A percentile compares a stretch with the other conserved stretches of the same genome.
Evolutionary conservation across 2,888 invertebrate genomes (phyloP).

Genomic region (Bellardia bayeri): DNA sequence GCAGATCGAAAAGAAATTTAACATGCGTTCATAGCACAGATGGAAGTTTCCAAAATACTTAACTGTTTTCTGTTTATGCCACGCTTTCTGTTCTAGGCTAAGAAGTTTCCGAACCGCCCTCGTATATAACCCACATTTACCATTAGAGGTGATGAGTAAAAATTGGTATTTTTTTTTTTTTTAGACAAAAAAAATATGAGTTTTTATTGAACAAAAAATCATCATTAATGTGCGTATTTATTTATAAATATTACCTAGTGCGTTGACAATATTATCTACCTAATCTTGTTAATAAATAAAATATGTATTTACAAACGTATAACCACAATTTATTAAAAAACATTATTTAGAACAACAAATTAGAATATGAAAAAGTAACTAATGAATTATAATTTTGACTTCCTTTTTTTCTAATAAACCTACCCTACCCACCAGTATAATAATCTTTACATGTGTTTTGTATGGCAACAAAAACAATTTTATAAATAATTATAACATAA

Average conservation of each 20-base stretch:
- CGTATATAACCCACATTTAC: too few relatives aligned
- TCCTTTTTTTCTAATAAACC: background rate
- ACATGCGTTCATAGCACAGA: too few relatives aligned
- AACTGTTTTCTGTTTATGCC: too few relatives aligned
- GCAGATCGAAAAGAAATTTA: too few relatives aligned
- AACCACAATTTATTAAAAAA: conserved; percentile 14
- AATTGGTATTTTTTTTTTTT: too few relatives aligned
- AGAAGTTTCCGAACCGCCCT: too few relatives aligned
- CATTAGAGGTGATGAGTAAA: too few relatives aligned
- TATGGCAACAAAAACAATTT: background rate
- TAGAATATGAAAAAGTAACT: background rate
- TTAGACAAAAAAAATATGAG: background rate
- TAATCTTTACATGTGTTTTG: conserved; percentile 22
- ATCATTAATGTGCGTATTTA: background rate
- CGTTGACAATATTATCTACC: background rate
- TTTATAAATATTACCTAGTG: background rate
- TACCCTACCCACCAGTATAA: background rate
- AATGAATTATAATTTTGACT: too few relatives aligned
- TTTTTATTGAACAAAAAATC: background rate
- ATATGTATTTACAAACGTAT: background rate
- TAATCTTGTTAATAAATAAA: background rate
- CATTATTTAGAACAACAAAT: conserved; percentile 30
- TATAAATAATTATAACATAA: background rate
- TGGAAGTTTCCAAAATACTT: too few relatives aligned
- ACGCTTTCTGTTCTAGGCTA: too few relatives aligned